phyloP scores from a whole-genome alignment of 2,113 vertebrate genomes.

The Ceyx melanurus region DNA sequence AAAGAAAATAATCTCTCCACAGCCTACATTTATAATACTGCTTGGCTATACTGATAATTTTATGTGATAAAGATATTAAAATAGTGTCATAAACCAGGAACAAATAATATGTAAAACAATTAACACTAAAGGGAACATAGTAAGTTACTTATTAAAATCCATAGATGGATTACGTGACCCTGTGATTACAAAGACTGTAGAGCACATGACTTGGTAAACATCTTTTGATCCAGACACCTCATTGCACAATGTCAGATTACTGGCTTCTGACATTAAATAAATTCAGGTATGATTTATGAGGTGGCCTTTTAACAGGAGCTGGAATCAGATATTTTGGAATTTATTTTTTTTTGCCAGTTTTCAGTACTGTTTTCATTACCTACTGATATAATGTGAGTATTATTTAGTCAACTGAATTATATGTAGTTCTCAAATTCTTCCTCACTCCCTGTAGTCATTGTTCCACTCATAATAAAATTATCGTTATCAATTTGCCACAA shows the following conservation, averaged over 20 bases:
- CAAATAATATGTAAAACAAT: constrained; percentile 81
- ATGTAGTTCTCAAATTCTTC: constrained; percentile 71
- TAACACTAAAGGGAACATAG: constrained; percentile 82
- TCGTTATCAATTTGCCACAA: constrained; percentile 79
- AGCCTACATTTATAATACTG: neutral
- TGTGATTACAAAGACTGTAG: constrained; percentile 73
- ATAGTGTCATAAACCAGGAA: constrained; percentile 63
- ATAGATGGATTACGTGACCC: constrained; percentile 81
- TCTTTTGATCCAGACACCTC: constrained; percentile 77
- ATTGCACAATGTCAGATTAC: constrained; percentile 75
- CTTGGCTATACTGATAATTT: constrained; percentile 40
- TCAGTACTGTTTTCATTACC: constrained; percentile 76
- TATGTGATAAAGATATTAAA: constrained; percentile 64
- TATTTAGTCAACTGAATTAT: constrained; percentile 80
- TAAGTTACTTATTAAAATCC: constrained; percentile 92
- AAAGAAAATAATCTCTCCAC: constrained; percentile 19
- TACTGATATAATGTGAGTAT: constrained; percentile 70
- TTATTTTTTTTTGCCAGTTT: constrained; percentile 15
- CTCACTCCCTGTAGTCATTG: constrained; percentile 76
- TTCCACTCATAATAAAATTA: constrained; percentile 81
- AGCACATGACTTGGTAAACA: constrained; percentile 77
- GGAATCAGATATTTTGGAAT: constrained; percentile 67
- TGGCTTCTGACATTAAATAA: constrained; percentile 75
- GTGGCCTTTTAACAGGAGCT: constrained; percentile 74
- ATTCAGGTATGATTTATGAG: constrained; percentile 77